These are phyloP conservation scores for Simalia tracyae DNA, from an alignment of 2,797 vertebrate genomes.

Conservation along the genomic window DNA sequence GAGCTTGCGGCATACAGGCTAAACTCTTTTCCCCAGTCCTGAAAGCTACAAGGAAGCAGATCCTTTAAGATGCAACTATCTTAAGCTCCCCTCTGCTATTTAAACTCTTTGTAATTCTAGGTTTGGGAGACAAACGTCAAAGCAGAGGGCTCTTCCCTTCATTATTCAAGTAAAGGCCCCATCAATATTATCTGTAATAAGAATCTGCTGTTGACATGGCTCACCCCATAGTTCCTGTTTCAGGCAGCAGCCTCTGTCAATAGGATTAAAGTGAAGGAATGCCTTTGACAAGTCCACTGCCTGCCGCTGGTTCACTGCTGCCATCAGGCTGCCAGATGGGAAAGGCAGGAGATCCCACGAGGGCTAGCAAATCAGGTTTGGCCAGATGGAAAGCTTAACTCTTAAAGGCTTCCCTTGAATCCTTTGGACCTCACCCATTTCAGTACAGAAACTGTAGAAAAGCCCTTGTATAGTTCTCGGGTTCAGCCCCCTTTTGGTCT, in stretches of 20 bases:
- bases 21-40: conserved; percentile 63
- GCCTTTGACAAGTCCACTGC: conserved; percentile 70
- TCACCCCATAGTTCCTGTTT: conserved; percentile 72
- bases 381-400: neutral
- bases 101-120: conserved; percentile 74
- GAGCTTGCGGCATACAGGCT: conserved; percentile 55
- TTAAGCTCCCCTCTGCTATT: conserved; percentile 68
- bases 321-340: conserved; percentile 67
- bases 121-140: conserved; percentile 75
- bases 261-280: conserved; percentile 75
- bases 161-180: conserved; percentile 73
- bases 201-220: conserved; percentile 76
- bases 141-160: conserved; percentile 74
- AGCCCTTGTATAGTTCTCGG: neutral
- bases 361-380: neutral
- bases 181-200: conserved; percentile 77
- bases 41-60: conserved; percentile 69
- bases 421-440: neutral
- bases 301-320: conserved; percentile 69
- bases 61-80: conserved; percentile 73
- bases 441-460: neutral
- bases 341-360: conserved; percentile 37
- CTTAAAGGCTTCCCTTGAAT: neutral
- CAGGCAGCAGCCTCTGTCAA: conserved; percentile 72
- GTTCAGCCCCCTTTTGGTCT: neutral